A percentile compares a stretch with the other conserved stretches of the same genome.
Evolutionary conservation across 1,140 invertebrate genomes (phyloP).

Genomic region (Drosophila sproati): DNA sequence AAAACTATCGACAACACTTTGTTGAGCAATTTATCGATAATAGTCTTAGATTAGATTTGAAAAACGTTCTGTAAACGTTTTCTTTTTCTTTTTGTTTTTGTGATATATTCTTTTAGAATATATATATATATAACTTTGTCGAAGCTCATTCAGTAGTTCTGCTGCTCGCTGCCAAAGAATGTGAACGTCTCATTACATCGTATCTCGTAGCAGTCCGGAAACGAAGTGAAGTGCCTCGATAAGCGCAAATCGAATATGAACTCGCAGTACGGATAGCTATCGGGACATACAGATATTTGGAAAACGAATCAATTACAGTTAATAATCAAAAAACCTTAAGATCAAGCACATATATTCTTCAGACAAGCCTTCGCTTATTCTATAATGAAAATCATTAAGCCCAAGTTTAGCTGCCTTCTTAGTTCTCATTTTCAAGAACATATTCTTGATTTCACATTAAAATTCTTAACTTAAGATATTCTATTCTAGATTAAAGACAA

Average conservation of each 20-base stretch:
- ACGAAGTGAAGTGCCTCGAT: slow-evolving; percentile 76
- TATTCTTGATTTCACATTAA: no score
- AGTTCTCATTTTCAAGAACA: no score
- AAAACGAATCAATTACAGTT: neutral
- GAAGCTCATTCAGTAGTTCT: slow-evolving; percentile 42
- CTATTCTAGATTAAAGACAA: no score
- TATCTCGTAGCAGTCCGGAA: slow-evolving; percentile 80
- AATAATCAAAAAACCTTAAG: no score
- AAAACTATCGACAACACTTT: slow-evolving; percentile 8
- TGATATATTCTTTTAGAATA: neutral
- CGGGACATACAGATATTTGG: neutral
- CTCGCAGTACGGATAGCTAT: slow-evolving; percentile 77
- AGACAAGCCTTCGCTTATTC: no score
- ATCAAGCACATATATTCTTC: no score
- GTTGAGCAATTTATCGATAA: neutral
- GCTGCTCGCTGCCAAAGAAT: slow-evolving; percentile 70
- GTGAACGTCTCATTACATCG: slow-evolving; percentile 82
- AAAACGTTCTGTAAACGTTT: neutral
- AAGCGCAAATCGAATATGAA: slow-evolving; percentile 83
- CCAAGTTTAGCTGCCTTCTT: no score
- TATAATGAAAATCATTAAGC: no score
- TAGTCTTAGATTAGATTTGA: neutral
- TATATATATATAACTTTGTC: neutral
- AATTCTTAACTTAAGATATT: no score
- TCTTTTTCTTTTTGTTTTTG: no score